Conservation (phyloP, 1,140 invertebrate genomes). For the Hyposmocoma kahamanoa region DNA sequence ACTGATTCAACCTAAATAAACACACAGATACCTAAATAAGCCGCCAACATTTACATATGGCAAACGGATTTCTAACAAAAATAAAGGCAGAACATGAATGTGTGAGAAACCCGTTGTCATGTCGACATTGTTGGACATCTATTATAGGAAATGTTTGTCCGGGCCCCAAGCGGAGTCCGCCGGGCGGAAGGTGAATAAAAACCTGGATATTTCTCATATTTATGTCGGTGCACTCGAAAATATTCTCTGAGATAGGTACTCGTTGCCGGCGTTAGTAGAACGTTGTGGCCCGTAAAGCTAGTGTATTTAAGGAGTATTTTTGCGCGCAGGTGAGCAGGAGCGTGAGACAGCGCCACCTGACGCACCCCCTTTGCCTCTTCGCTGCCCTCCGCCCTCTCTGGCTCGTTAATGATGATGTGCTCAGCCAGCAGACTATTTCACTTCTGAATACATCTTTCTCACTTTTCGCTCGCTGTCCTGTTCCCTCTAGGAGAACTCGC, state of each 20-base stretch:
- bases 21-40: not conserved
- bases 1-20: constrained; percentile 3
- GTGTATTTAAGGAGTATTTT: constrained; percentile 55
- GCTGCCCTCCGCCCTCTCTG: constrained; percentile 70
- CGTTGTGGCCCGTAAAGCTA: constrained; percentile 40
- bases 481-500: constrained; percentile 27
- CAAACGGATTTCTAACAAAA: constrained; percentile 8
- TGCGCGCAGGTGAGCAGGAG: constrained; percentile 46
- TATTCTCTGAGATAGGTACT: constrained; percentile 52
- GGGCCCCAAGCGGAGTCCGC: constrained; percentile 21
- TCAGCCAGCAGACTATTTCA: constrained; percentile 76
- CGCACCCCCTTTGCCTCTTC: constrained; percentile 67
- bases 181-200: constrained; percentile 52
- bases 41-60: not conserved
- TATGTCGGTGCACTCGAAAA: constrained; percentile 66
- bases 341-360: constrained; percentile 65
- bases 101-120: constrained; percentile 26
- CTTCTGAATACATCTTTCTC: constrained; percentile 76
- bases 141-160: constrained; percentile 44
- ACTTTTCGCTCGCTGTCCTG: constrained; percentile 66
- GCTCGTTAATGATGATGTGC: constrained; percentile 76
- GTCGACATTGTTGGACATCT: constrained; percentile 41
- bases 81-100: constrained; percentile 22
- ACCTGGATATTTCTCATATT: constrained; percentile 69
- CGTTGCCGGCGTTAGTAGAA: constrained; percentile 23